These are phyloP conservation scores for Cladorhizidae sp. DNA, from an alignment of 37 sponge, comb jelly and placozoan species.

Conservation along the genomic window DNA sequence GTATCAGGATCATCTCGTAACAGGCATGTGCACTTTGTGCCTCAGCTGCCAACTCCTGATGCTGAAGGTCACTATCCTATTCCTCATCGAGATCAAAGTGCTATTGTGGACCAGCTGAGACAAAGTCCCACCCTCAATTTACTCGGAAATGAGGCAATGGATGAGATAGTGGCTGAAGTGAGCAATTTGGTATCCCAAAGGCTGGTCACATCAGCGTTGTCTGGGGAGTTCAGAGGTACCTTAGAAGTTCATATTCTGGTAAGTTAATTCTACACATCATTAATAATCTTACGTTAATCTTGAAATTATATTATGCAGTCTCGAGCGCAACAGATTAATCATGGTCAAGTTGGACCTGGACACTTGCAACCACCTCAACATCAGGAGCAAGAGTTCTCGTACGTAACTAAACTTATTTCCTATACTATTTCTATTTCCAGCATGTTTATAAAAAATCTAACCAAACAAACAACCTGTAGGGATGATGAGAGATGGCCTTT, in stretches of 20 bases:
- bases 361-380: too few species aligned
- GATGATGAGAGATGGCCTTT: neutral
- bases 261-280: too few species aligned
- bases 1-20: neutral
- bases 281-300: too few species aligned
- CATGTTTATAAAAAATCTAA: too few species aligned
- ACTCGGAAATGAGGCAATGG: slow-evolving; percentile 48
- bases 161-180: slow-evolving; percentile 79
- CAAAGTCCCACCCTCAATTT: slow-evolving; percentile 62
- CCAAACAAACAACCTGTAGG: neutral
- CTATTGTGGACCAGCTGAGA: slow-evolving; percentile 39
- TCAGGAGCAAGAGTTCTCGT: too few species aligned
- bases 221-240: slow-evolving; percentile 82
- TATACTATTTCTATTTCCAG: too few species aligned
- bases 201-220: slow-evolving; percentile 79
- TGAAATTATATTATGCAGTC: too few species aligned
- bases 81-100: slow-evolving; percentile 56
- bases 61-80: slow-evolving; percentile 44
- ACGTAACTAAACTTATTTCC: too few species aligned
- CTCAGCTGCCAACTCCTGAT: neutral
- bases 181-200: slow-evolving; percentile 70
- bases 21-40: neutral
- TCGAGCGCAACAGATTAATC: slow-evolving; percentile 4
- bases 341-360: neutral
- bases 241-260: slow-evolving; percentile 88